Conservation (phyloP, 1,140 invertebrate species). For the Lerema accius region DNA sequence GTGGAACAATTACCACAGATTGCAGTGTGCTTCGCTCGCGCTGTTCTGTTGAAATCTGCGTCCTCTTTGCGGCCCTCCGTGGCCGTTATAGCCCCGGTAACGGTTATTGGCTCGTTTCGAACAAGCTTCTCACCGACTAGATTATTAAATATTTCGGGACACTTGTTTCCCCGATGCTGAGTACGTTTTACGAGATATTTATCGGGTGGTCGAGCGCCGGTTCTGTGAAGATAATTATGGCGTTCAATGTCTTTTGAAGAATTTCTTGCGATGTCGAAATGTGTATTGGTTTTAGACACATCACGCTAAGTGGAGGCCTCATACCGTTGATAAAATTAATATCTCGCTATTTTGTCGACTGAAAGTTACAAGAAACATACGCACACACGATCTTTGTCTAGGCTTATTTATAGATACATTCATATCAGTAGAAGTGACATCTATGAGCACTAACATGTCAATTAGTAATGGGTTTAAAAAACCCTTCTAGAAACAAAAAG, state of each 20-base stretch:
- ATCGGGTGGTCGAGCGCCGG: background rate
- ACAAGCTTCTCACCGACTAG: constrained; percentile 3
- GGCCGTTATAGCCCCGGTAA: constrained; percentile 13
- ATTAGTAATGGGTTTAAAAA: too few species aligned
- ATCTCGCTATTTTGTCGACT: too few species aligned
- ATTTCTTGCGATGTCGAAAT: too few species aligned
- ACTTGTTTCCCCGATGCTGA: constrained; percentile 2
- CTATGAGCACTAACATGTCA: too few species aligned
- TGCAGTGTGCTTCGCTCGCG: constrained; percentile 6
- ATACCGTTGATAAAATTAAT: too few species aligned
- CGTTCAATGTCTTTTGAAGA: background rate
- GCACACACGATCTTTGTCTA: too few species aligned
- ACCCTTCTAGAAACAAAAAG: too few species aligned
- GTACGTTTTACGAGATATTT: constrained; percentile 6
- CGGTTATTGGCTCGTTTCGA: constrained; percentile 18
- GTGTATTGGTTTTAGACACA: too few species aligned
- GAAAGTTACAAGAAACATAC: too few species aligned
- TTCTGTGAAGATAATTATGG: background rate
- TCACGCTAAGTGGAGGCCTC: too few species aligned
- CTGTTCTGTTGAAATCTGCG: constrained; percentile 20
- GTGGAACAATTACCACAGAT: constrained; percentile 17
- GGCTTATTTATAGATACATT: too few species aligned
- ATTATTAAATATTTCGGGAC: constrained; percentile 15
- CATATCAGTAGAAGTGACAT: too few species aligned
- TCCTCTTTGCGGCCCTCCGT: constrained; percentile 1